Evolutionary conservation across 2,888 invertebrate species (phyloP), one percentile per base, ranked within the genome.

Genomic region (Eretmocerus hayati): DNA sequence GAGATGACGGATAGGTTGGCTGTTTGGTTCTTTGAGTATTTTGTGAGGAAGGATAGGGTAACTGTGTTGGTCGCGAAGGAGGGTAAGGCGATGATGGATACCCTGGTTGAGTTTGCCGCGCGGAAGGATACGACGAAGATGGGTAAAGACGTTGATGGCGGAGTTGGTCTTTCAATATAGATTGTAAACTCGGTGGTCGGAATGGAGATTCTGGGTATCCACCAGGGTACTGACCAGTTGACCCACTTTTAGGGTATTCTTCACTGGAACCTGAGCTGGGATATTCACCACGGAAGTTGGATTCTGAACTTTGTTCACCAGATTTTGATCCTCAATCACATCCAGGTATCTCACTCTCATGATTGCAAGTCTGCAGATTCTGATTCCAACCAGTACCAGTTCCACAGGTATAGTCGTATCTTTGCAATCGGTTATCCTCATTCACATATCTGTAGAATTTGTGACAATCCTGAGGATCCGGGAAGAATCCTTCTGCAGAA

Each of bases 381-480:
- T 79, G 77, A 59, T 83, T 82, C 84, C 84, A 85, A n/a, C 78
- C 77, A 1, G 85, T 85, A 30, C 81, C 83, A 48, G 77, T 76
- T 1, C 80, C 80, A 59, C 85, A 85, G 43, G 73, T 68, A 59
- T 83, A 84, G 41, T 81, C 79, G 58, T 77, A 77, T 58, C 73
- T 75, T 5, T 64, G 75, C 53, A 63, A 61, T 4, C 36, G 49
- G 21, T 75, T 72, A 1, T 79, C 81, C 62, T 80, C 77, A 53
- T 77, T 74, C 30, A 86, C 85, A 67, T 88, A 88, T 56, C 87
- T 77, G 66, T 86, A 87, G 71, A 87, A 88, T 64, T 81, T 84
- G 52, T 76, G 79, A 61, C 87, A 88, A 62, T 87, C 77, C 40
- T 73, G 71, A 23, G 77, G 72, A 65, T 87, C 81, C 15, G 80